Evolutionary conservation across 2,888 invertebrate species (phyloP).

Genomic region (Agrypnus murinus): DNA sequence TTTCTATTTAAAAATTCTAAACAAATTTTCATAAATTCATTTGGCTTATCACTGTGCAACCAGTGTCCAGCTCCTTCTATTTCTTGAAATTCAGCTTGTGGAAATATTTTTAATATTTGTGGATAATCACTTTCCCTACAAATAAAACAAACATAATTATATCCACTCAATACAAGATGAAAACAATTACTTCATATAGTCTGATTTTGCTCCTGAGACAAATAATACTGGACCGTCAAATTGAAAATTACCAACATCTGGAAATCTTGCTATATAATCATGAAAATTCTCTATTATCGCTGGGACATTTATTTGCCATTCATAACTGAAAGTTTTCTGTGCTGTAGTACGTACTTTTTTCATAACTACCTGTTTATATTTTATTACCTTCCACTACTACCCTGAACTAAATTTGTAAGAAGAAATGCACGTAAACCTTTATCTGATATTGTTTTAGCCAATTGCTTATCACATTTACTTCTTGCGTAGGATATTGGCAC

Average conservation of each 20-base stretch:
- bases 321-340: conserved; percentile 74
- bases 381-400: conserved; percentile 65
- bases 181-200: conserved; percentile 85
- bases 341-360: too few species aligned
- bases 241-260: conserved; percentile 32
- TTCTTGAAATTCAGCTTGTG: conserved; percentile 80
- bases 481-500: conserved; percentile 82
- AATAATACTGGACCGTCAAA: conserved; percentile 84
- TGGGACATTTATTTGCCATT: conserved; percentile 88
- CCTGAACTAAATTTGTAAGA: conserved; percentile 85
- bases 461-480: conserved; percentile 78
- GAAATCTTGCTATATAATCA: conserved; percentile 77
- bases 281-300: conserved; percentile 80
- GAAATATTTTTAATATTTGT: conserved; percentile 82
- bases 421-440: conserved; percentile 84
- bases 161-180: too few species aligned
- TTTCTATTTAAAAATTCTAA: conserved; percentile 77
- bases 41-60: conserved; percentile 94
- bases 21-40: conserved; percentile 80
- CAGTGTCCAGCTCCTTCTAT: conserved; percentile 92
- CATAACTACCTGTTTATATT: too few species aligned
- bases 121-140: conserved; percentile 74
- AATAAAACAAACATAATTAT: too few species aligned
- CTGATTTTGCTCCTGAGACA: conserved; percentile 87
- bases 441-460: conserved; percentile 75